Conservation (phyloP, 2,113 vertebrate genomes). For the Calonectris borealis region DNA sequence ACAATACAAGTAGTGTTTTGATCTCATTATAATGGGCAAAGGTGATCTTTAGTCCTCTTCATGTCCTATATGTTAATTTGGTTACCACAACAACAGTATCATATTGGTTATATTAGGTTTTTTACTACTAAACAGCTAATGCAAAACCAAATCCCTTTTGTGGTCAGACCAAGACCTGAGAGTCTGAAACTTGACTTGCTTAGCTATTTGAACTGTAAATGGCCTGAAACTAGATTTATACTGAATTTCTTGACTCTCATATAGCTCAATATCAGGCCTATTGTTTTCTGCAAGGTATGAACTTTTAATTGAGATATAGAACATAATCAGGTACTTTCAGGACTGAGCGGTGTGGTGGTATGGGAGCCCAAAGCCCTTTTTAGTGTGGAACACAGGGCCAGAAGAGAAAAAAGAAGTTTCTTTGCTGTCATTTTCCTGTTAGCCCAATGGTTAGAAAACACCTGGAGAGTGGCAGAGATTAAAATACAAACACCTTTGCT, state of each 20-base stretch:
- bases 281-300: neutral
- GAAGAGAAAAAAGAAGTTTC: neutral
- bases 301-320: neutral
- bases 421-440: neutral
- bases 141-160: neutral
- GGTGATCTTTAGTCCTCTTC: neutral
- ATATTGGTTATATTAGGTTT: neutral
- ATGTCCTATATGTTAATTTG: neutral
- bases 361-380: neutral
- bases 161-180: neutral
- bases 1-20: neutral
- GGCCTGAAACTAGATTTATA: neutral
- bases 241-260: neutral
- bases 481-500: neutral
- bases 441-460: neutral
- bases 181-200: neutral
- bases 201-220: neutral
- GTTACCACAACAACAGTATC: neutral
- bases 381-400: neutral
- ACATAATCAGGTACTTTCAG: neutral
- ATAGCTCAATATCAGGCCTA: neutral
- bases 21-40: neutral
- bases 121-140: neutral
- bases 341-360: neutral
- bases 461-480: neutral